phyloP scores from a whole-genome alignment of 2,113 vertebrate genomes.

The Chloropsis hardwickii region DNA sequence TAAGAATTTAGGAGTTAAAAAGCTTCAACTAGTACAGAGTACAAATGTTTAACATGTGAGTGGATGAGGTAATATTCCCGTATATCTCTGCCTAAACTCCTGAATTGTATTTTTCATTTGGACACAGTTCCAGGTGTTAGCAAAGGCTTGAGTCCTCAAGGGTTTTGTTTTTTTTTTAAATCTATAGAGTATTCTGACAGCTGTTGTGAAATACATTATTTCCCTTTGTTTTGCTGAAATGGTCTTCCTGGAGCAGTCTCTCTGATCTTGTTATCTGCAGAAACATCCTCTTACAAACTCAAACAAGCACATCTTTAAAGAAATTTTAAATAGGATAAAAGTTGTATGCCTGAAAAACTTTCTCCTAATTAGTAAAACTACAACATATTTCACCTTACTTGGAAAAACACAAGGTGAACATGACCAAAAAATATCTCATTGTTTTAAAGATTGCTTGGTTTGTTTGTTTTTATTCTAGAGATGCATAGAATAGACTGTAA shows the following conservation, averaged over 20 bases:
- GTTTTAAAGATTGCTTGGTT: background rate
- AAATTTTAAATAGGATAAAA: background rate
- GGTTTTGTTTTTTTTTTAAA: background rate
- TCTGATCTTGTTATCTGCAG: background rate
- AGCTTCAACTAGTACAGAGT: background rate
- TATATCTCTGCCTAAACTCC: background rate
- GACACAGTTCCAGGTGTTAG: background rate
- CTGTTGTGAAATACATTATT: background rate
- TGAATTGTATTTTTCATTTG: background rate
- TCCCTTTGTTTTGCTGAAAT: background rate
- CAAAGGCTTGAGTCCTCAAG: background rate
- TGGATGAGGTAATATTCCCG: background rate
- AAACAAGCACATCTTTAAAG: background rate
- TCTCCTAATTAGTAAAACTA: background rate
- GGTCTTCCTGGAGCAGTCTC: background rate
- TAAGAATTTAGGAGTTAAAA: background rate
- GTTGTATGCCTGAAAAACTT: background rate
- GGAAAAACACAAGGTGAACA: background rate
- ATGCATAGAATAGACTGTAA: background rate
- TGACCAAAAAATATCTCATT: rapidly evolving
- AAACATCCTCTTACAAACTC: background rate
- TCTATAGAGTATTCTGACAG: background rate
- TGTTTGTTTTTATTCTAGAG: background rate
- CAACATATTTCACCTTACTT: background rate
- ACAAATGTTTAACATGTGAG: background rate